Conservation (phyloP, 1,140 invertebrate species). For the Phymastichus coffea region DNA sequence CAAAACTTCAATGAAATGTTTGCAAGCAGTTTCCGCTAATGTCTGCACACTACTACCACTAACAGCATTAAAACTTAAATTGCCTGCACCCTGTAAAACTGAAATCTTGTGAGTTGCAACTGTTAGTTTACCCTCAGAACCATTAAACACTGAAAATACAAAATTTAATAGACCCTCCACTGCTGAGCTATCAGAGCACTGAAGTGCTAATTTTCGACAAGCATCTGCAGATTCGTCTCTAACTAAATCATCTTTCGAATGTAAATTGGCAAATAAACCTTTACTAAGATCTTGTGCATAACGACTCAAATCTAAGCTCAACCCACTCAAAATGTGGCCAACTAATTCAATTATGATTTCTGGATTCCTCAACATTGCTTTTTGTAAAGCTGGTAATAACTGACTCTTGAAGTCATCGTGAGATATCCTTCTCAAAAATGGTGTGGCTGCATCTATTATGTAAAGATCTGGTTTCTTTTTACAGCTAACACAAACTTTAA, state of each 20-base stretch:
- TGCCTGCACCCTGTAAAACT: slow-evolving; percentile 83
- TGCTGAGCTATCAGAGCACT: slow-evolving; percentile 70
- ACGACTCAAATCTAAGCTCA: slow-evolving; percentile 78
- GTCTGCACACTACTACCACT: slow-evolving; percentile 59
- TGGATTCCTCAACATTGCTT: slow-evolving; percentile 90
- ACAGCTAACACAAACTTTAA: slow-evolving; percentile 78
- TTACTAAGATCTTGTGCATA: slow-evolving; percentile 81
- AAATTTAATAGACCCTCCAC: slow-evolving; percentile 71
- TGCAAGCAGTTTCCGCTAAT: slow-evolving; percentile 64
- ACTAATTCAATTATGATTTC: slow-evolving; percentile 86
- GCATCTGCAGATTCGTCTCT: slow-evolving; percentile 71
- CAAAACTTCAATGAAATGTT: slow-evolving; percentile 76
- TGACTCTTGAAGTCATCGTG: slow-evolving; percentile 74
- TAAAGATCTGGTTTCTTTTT: slow-evolving; percentile 74
- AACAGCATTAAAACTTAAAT: slow-evolving; percentile 74
- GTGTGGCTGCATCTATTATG: slow-evolving; percentile 65
- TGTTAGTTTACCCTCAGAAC: slow-evolving; percentile 89
- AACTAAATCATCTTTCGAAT: slow-evolving; percentile 79
- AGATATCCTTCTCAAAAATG: slow-evolving; percentile 65
- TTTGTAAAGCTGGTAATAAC: slow-evolving; percentile 83
- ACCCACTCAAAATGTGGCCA: slow-evolving; percentile 68
- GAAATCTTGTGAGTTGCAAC: slow-evolving; percentile 85
- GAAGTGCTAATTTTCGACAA: slow-evolving; percentile 67
- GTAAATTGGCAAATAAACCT: slow-evolving; percentile 73
- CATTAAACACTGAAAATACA: slow-evolving; percentile 82